Conservation (phyloP, 2,888 invertebrate genomes). For the Tanypteryx hageni region DNA sequence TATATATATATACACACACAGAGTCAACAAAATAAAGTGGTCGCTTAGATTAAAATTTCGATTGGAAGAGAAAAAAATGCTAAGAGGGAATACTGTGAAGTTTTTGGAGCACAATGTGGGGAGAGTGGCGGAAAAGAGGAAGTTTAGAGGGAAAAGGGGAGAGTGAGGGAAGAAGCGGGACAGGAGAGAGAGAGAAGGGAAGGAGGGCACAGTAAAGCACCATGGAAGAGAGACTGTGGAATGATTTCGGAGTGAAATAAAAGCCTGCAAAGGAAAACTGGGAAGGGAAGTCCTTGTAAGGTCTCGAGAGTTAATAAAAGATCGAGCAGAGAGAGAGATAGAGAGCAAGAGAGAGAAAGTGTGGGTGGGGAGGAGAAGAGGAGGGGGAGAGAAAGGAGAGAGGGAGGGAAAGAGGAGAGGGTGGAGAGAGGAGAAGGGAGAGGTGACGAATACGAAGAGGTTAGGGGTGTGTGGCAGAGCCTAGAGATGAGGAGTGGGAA, state of each 20-base stretch:
- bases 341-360: neutral
- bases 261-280: neutral
- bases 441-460: neutral
- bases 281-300: constrained; percentile 7
- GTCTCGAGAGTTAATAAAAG: constrained; percentile 7
- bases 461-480: neutral
- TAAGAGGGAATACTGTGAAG: too few relatives aligned
- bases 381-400: neutral
- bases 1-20: too few relatives aligned
- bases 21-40: too few relatives aligned
- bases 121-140: too few relatives aligned
- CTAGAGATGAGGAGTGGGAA: neutral
- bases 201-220: neutral
- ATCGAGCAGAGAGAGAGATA: neutral
- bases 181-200: neutral
- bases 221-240: neutral
- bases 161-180: neutral
- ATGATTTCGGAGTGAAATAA: constrained; percentile 28
- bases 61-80: too few relatives aligned
- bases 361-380: neutral
- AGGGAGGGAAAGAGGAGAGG: neutral
- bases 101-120: too few relatives aligned
- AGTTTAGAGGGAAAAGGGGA: neutral
- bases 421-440: neutral
- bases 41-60: too few relatives aligned